Percentiles rank a stretch among this genome's conserved stretches.
phyloP scores from a whole-genome alignment of 2,113 vertebrate genomes.

The Passer montanus region DNA sequence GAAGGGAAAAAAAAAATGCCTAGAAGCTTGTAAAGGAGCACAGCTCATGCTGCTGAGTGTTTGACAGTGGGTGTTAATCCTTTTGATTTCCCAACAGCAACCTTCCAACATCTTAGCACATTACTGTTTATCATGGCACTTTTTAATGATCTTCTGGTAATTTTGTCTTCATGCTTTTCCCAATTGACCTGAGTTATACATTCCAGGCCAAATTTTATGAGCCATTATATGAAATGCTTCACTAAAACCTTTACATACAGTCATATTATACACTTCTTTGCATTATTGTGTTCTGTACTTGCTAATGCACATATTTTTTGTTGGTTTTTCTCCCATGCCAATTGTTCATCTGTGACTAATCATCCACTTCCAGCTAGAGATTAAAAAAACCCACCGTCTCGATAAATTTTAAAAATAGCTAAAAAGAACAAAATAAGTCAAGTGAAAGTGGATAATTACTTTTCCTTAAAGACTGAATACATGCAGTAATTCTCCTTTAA shows the following conservation, averaged over 20 bases:
- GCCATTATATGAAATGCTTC: background rate
- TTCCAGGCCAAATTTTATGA: conserved; percentile 5
- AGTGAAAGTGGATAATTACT: background rate
- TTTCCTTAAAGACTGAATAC: background rate
- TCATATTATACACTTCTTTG: background rate
- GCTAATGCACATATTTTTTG: background rate
- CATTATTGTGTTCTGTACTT: background rate
- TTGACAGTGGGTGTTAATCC: background rate
- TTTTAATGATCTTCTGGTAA: conserved; percentile 5
- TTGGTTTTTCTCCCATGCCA: background rate
- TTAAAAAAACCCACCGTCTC: background rate
- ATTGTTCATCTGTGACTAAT: background rate
- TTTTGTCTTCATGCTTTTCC: background rate
- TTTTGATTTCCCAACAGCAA: background rate
- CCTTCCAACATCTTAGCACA: background rate
- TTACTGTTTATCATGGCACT: background rate
- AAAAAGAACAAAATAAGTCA: background rate
- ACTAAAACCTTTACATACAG: background rate
- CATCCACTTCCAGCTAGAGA: background rate
- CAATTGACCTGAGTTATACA: background rate
- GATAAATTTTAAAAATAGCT: background rate
- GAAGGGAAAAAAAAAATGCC: fast-evolving
- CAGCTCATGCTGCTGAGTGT: background rate
- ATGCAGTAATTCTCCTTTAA: background rate
- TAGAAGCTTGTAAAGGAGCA: background rate